Evolutionary conservation across 2,113 vertebrate species (phyloP).

Genomic region (Corynorhinus townsendii): DNA sequence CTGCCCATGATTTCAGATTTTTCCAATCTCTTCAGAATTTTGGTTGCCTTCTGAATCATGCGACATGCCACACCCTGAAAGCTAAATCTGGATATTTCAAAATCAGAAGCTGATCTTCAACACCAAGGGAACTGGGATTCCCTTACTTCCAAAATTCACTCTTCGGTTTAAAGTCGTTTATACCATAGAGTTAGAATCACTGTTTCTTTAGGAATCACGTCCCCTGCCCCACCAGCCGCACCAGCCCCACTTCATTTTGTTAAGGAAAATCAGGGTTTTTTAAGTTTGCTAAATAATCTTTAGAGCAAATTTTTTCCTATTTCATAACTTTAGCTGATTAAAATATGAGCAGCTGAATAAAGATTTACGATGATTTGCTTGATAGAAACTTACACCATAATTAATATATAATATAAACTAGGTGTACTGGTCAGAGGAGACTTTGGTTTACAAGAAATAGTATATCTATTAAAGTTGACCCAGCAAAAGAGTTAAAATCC

Average conservation of each 20-base stretch:
- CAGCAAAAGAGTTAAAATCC: conserved; percentile 69
- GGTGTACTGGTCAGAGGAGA: conserved; percentile 70
- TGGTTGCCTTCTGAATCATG: neutral
- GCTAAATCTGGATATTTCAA: conserved; percentile 14
- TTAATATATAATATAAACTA: conserved; percentile 66
- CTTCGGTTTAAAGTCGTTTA: conserved; percentile 64
- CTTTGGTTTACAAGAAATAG: conserved; percentile 81
- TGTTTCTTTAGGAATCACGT: neutral
- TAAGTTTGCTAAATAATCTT: conserved; percentile 38
- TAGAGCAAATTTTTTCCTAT: conserved; percentile 55
- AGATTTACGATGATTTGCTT: conserved; percentile 74
- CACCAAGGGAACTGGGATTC: neutral
- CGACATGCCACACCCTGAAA: neutral
- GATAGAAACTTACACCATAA: conserved; percentile 69
- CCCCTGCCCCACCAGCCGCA: neutral
- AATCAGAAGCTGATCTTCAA: conserved; percentile 55
- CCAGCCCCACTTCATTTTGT: conserved; percentile 34
- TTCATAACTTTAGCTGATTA: conserved; percentile 66
- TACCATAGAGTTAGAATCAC: conserved; percentile 20
- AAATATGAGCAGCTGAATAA: conserved; percentile 72
- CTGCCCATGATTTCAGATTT: conserved; percentile 40
- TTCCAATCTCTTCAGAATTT: neutral
- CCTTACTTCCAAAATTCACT: conserved; percentile 60
- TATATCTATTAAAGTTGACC: conserved; percentile 65
- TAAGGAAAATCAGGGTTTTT: conserved; percentile 59